phyloP scores from a whole-genome alignment of 2,888 invertebrate species.

The Aleiodes leptofemur region DNA sequence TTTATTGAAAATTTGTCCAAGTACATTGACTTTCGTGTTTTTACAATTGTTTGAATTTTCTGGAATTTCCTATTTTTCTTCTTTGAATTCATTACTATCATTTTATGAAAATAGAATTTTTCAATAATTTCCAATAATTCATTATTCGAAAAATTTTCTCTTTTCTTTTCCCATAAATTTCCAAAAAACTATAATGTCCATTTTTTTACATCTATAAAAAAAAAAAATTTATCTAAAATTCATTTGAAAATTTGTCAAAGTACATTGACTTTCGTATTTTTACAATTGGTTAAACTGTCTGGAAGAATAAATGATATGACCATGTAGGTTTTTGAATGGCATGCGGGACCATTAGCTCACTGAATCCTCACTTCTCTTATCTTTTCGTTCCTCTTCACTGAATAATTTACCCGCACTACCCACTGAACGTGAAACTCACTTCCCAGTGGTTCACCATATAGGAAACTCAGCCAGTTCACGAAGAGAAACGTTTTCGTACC shows the following conservation, averaged over 20 bases:
- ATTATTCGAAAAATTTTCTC: no score
- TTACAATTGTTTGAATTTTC: no score
- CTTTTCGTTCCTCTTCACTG: slow-evolving; percentile 57
- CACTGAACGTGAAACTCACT: slow-evolving; percentile 36
- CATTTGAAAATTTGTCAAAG: slow-evolving; percentile 7
- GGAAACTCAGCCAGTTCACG: slow-evolving; percentile 27
- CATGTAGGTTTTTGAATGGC: slow-evolving; percentile 16
- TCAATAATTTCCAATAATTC: no score
- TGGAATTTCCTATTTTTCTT: no score
- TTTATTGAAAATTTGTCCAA: background rate
- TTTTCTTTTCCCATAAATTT: no score
- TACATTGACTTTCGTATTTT: background rate
- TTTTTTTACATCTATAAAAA: no score
- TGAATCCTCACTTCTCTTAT: slow-evolving; percentile 56
- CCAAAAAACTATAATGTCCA: no score
- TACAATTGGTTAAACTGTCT: background rate
- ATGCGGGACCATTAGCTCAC: slow-evolving; percentile 58
- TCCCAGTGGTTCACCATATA: slow-evolving; percentile 44
- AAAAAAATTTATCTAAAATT: no score
- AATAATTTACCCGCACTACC: slow-evolving; percentile 55
- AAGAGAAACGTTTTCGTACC: slow-evolving; percentile 6
- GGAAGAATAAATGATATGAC: slow-evolving; percentile 9
- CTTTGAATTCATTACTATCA: no score
- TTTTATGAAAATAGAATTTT: no score
- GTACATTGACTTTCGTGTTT: background rate